These are phyloP conservation scores for Clanis bilineata DNA, from an alignment of 2,888 invertebrate genomes.

Conservation along the genomic window DNA sequence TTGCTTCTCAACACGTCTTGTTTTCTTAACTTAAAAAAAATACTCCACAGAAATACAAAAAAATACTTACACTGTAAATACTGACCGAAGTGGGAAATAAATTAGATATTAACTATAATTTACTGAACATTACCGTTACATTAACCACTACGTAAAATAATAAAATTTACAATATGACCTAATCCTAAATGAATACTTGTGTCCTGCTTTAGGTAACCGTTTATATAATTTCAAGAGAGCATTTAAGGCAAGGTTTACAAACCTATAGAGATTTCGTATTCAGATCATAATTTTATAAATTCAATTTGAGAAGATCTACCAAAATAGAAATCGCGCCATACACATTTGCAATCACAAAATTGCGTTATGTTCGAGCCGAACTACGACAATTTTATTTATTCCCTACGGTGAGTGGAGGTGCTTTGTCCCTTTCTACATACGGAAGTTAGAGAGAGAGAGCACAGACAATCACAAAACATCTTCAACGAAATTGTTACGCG, in stretches of 20 bases:
- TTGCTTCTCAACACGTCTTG: constrained; percentile 61
- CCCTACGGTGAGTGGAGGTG: neutral
- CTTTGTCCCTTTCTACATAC: neutral
- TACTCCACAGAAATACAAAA: constrained; percentile 56
- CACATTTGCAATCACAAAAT: neutral
- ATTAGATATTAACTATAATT: constrained; percentile 67
- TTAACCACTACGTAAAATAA: constrained; percentile 62
- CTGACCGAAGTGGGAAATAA: constrained; percentile 82
- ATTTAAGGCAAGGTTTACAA: constrained; percentile 74
- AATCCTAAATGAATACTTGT: constrained; percentile 77
- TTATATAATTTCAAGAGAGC: constrained; percentile 80
- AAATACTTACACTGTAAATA: constrained; percentile 80
- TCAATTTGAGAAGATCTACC: constrained; percentile 5
- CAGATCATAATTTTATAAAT: constrained; percentile 11
- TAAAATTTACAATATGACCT: constrained; percentile 72
- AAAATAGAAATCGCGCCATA: neutral
- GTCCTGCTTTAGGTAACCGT: constrained; percentile 80
- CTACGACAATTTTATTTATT: neutral
- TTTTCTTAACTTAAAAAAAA: constrained; percentile 62
- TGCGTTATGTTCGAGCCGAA: neutral
- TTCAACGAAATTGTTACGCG: neutral
- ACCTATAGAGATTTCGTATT: constrained; percentile 43
- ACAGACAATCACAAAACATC: neutral
- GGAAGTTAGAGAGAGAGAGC: neutral
- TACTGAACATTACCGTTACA: constrained; percentile 54